These are phyloP conservation scores for Portevinia maculata DNA, from an alignment of 2,888 invertebrate genomes.

Conservation along the genomic window DNA sequence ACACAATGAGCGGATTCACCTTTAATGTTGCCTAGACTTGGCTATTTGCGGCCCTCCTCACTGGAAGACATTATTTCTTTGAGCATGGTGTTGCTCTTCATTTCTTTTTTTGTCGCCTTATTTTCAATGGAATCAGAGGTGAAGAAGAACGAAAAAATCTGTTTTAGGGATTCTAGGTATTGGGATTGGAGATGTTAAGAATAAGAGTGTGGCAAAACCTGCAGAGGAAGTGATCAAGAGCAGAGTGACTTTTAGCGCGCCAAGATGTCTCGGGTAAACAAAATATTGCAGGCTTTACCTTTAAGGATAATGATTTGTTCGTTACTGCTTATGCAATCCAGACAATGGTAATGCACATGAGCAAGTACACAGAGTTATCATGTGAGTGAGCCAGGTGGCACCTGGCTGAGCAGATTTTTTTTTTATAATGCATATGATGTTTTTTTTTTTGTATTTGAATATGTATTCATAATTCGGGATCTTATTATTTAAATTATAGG, in stretches of 20 bases:
- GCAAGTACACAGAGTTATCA: constrained; percentile 15
- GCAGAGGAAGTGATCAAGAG: constrained; percentile 14
- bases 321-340: constrained; percentile 43
- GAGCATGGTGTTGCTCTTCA: constrained; percentile 26
- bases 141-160: constrained; percentile 20
- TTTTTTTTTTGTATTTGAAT: no score
- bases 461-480: no score
- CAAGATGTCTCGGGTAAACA: constrained; percentile 57
- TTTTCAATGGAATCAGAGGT: constrained; percentile 39
- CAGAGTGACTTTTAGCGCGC: constrained; percentile 69
- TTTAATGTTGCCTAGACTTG: constrained; percentile 66
- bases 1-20: constrained; percentile 69
- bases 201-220: constrained; percentile 50
- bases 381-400: constrained; percentile 33
- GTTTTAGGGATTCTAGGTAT: constrained; percentile 58
- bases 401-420: constrained; percentile 43
- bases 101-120: constrained; percentile 19
- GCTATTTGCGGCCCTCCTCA: constrained; percentile 53
- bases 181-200: constrained; percentile 2
- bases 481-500: no score
- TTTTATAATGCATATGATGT: no score
- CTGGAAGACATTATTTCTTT: constrained; percentile 61
- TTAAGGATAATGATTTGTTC: constrained; percentile 40
- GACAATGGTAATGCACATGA: constrained; percentile 49
- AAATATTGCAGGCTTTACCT: constrained; percentile 42